phyloP scores from a whole-genome alignment of 2,888 invertebrate species.

The Galeopsomyia nigrocyanea region DNA sequence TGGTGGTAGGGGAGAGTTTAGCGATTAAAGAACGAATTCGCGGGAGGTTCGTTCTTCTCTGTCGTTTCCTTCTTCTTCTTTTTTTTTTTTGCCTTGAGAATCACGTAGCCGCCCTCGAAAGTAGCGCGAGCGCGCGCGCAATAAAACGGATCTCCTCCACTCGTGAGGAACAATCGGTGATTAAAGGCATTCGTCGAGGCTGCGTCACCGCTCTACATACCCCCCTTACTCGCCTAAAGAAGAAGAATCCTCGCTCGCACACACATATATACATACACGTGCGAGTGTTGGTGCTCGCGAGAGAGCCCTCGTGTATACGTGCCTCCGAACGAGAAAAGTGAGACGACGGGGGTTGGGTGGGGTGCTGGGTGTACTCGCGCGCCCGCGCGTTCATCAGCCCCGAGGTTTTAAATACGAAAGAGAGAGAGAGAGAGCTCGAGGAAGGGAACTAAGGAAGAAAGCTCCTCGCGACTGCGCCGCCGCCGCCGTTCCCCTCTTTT shows the following conservation, averaged over 20 bases:
- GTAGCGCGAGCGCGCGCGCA: slow-evolving; percentile 10
- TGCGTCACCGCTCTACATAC: slow-evolving; percentile 1
- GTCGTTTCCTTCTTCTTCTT: too few relatives aligned
- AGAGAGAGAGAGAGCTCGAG: slow-evolving; percentile 61
- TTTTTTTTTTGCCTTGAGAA: too few relatives aligned
- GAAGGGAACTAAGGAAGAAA: slow-evolving; percentile 66
- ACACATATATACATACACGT: not conserved
- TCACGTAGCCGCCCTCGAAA: not conserved
- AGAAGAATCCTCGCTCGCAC: slow-evolving; percentile 21
- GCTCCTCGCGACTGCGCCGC: slow-evolving; percentile 53
- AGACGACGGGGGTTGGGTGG: slow-evolving; percentile 53
- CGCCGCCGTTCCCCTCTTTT: slow-evolving; percentile 8
- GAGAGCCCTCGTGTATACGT: slow-evolving; percentile 36
- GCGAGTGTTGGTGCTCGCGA: slow-evolving; percentile 9
- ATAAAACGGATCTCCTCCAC: slow-evolving; percentile 27
- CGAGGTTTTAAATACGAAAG: slow-evolving; percentile 68
- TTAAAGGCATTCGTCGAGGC: slow-evolving; percentile 43
- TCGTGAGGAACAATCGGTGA: slow-evolving; percentile 39
- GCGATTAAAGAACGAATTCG: too few relatives aligned
- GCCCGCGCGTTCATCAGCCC: slow-evolving; percentile 67
- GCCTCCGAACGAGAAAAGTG: slow-evolving; percentile 32
- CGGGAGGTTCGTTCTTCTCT: too few relatives aligned
- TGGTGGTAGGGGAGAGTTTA: too few relatives aligned
- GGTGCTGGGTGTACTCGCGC: slow-evolving; percentile 38
- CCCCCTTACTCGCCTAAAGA: not conserved